Percentiles rank a stretch among this genome's conserved stretches.
Conservation (phyloP, 2,113 vertebrate species). For the Delphinus delphis region DNA sequence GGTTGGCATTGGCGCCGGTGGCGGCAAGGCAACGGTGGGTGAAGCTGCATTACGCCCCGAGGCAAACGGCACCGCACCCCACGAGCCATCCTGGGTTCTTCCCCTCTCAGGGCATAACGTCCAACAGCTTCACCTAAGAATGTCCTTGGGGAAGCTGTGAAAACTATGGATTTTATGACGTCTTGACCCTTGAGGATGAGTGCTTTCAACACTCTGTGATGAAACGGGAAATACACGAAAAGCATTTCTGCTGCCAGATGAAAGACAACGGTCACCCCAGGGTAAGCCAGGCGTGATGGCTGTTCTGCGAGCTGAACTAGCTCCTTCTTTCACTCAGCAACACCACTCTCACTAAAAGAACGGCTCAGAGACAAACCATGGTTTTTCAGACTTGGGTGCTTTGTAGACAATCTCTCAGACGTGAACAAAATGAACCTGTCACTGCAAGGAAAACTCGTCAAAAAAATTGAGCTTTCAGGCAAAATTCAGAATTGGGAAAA, state of each 20-base stretch:
- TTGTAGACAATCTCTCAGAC: not conserved
- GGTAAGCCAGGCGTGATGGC: accelerated
- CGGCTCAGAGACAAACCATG: not conserved
- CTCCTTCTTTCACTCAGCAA: too few species aligned
- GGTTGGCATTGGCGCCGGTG: accelerated
- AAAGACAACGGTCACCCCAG: accelerated
- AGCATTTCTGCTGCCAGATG: too few species aligned
- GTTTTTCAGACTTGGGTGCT: not conserved
- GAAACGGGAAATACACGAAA: not conserved
- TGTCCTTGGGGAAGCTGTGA: not conserved
- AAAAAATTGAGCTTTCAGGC: not conserved
- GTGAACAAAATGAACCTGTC: not conserved
- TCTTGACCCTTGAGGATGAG: accelerated
- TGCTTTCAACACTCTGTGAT: not conserved
- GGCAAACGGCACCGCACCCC: not conserved
- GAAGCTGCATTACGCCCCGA: accelerated
- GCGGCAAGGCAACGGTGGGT: not conserved
- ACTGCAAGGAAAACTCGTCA: not conserved
- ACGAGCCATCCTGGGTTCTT: accelerated
- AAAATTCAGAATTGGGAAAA: not conserved
- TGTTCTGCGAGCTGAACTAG: accelerated
- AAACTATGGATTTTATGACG: too few species aligned
- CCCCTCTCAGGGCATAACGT: too few species aligned
- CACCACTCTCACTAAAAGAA: not conserved
- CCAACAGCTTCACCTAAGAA: not conserved